A percentile compares a stretch with the other conserved stretches of the same genome.
These are phyloP conservation scores for Melinopterus prodromus DNA, from an alignment of 2,888 invertebrate species.

Conservation along the genomic window DNA sequence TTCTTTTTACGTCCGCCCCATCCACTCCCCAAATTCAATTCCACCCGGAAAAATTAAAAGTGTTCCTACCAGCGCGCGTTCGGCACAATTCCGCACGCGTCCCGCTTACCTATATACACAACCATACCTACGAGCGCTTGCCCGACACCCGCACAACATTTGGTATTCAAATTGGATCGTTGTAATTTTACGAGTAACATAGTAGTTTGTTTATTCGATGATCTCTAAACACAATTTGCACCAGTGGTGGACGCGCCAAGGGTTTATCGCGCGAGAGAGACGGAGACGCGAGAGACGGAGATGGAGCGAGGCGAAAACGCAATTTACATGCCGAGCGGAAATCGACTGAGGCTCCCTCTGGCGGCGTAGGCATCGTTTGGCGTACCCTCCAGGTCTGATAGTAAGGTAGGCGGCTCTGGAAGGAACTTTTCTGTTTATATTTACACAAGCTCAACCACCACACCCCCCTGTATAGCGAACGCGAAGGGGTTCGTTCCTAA, in stretches of 20 bases:
- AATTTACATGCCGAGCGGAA: constrained; percentile 33
- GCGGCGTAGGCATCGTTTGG: constrained; percentile 5
- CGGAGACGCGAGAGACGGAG: background rate
- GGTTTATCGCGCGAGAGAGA: constrained; percentile 1
- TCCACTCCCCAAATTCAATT: constrained; percentile 21
- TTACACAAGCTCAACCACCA: constrained; percentile 5
- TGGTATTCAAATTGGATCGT: constrained; percentile 26
- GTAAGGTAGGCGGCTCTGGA: background rate
- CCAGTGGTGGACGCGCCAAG: constrained; percentile 10
- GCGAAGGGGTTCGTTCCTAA: background rate
- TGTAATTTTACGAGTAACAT: constrained; percentile 22
- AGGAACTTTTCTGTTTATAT: constrained; percentile 20
- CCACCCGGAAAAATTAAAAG: constrained; percentile 21
- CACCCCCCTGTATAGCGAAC: background rate
- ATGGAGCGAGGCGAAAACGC: constrained; percentile 22
- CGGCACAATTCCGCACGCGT: background rate
- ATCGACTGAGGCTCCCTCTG: constrained; percentile 26
- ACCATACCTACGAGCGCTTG: background rate
- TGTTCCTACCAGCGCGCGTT: background rate
- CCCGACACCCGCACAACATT: constrained; percentile 11
- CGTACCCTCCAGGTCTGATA: constrained; percentile 13
- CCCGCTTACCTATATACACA: background rate
- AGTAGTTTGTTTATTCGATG: constrained; percentile 35
- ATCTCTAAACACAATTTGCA: constrained; percentile 33
- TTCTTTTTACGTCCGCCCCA: background rate